Conservation (phyloP, 2,797 vertebrate species). For the Peromyscus melanophrys region DNA sequence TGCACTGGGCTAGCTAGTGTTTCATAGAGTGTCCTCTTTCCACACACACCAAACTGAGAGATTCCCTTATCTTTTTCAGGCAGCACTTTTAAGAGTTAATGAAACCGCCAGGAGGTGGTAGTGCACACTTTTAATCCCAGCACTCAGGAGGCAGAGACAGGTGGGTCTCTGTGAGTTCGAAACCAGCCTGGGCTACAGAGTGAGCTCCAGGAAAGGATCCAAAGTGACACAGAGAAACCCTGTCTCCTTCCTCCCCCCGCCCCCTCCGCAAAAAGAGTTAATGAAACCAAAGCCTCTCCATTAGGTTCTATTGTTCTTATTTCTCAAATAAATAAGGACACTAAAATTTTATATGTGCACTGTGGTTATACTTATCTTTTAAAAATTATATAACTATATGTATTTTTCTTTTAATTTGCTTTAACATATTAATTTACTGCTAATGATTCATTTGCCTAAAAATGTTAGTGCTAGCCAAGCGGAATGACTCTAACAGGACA, state of each 20-base stretch:
- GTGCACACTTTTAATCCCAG: too few relatives aligned
- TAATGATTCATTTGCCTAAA: conserved; percentile 26
- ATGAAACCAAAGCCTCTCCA: neutral
- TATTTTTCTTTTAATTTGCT: neutral
- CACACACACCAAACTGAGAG: neutral
- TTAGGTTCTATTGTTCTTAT: conserved; percentile 6
- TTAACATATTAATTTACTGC: neutral
- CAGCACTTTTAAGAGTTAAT: neutral
- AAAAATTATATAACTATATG: conserved; percentile 19
- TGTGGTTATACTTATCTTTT: neutral
- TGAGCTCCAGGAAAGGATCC: too few relatives aligned
- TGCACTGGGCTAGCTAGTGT: neutral
- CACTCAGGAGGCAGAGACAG: too few relatives aligned
- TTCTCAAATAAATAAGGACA: neutral
- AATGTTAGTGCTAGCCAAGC: conserved; percentile 16
- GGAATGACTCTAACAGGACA: neutral
- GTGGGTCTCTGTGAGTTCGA: too few relatives aligned
- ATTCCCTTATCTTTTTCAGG: neutral
- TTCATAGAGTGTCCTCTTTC: neutral
- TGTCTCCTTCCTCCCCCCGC: too few relatives aligned
- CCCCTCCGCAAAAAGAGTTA: too few relatives aligned
- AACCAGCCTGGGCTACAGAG: too few relatives aligned
- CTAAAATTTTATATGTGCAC: neutral
- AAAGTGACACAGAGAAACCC: too few relatives aligned
- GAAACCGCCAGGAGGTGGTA: neutral